phyloP scores from a whole-genome alignment of 2,888 invertebrate species.

The Eretmocerus hayati region DNA sequence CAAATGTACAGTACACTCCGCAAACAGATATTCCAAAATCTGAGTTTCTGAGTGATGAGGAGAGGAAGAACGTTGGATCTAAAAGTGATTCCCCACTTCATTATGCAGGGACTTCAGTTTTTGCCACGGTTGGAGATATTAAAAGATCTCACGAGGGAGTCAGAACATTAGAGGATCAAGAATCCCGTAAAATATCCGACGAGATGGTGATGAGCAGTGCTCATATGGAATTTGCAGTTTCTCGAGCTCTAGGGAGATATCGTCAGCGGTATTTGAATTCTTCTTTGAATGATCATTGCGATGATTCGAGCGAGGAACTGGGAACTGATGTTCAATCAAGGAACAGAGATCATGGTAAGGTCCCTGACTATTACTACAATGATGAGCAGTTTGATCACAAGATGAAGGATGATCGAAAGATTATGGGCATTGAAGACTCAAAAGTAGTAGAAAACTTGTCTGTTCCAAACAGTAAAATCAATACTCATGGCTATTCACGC shows the following conservation, averaged over 20 bases:
- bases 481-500: slow-evolving; percentile 44
- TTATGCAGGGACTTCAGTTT: slow-evolving; percentile 45
- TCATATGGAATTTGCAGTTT: slow-evolving; percentile 79
- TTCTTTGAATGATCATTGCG: slow-evolving; percentile 59
- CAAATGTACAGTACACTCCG: neutral
- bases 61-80: neutral
- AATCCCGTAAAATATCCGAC: no score
- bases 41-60: neutral
- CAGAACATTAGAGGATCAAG: no score
- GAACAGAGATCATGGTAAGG: neutral
- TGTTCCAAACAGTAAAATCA: slow-evolving; percentile 49
- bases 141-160: no score
- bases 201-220: slow-evolving; percentile 58
- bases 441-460: slow-evolving; percentile 62
- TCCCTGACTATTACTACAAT: slow-evolving; percentile 23
- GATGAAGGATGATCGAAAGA: slow-evolving; percentile 36
- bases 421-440: slow-evolving; percentile 49
- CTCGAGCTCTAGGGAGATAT: slow-evolving; percentile 73
- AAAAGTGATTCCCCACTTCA: slow-evolving; percentile 44
- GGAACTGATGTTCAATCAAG: no score
- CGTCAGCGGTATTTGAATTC: slow-evolving; percentile 66
- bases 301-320: neutral
- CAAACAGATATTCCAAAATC: neutral
- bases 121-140: slow-evolving; percentile 69
- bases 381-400: slow-evolving; percentile 34